Conservation (phyloP, 1,140 invertebrate genomes). For the Diprion similis region DNA sequence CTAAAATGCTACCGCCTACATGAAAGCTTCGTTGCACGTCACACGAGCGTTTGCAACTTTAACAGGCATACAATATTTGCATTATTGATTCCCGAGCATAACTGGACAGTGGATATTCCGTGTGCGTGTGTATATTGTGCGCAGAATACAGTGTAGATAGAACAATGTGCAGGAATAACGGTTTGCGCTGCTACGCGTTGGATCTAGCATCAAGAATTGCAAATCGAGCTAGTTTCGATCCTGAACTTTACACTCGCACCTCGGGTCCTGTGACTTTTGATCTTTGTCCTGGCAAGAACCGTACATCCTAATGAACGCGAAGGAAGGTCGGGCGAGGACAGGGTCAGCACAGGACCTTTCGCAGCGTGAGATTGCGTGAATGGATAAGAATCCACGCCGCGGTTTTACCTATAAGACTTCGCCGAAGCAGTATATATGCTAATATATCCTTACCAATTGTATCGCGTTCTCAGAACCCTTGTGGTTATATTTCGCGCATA, state of each 20-base stretch:
- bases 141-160: background rate
- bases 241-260: background rate
- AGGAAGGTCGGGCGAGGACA: background rate
- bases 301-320: background rate
- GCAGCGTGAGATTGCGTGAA: background rate
- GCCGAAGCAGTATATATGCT: background rate
- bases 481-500: background rate
- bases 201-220: constrained; percentile 33
- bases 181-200: constrained; percentile 24
- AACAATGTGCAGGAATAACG: background rate
- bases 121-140: background rate
- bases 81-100: background rate
- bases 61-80: background rate
- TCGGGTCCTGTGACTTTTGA: background rate
- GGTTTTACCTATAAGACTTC: background rate
- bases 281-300: background rate
- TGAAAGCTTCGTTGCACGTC: no score
- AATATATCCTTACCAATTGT: constrained; percentile 2
- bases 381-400: background rate
- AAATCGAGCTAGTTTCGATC: constrained; percentile 33
- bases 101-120: background rate
- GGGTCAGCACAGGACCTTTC: background rate
- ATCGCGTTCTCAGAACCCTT: background rate
- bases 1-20: no score
- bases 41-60: no score